phyloP scores from a whole-genome alignment of 2,888 invertebrate genomes.

The Melieria crassipennis region DNA sequence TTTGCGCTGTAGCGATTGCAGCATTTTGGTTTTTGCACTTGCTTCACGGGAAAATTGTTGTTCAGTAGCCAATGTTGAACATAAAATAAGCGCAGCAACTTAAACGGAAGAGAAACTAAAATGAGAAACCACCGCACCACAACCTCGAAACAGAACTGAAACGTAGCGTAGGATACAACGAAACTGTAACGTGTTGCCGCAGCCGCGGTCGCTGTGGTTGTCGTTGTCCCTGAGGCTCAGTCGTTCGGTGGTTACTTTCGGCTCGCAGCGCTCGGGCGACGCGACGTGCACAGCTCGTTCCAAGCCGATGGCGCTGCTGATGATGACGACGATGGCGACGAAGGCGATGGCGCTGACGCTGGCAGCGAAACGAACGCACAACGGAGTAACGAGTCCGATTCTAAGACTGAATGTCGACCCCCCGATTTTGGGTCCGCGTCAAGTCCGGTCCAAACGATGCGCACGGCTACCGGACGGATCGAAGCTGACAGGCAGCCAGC shows the following conservation, averaged over 20 bases:
- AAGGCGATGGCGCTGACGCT: not conserved
- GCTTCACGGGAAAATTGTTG: too few species aligned
- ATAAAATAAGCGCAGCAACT: constrained; percentile 41
- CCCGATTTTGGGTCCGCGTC: too few species aligned
- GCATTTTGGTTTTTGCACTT: too few species aligned
- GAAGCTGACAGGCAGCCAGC: too few species aligned
- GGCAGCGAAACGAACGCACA: too few species aligned
- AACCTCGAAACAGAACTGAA: constrained; percentile 63
- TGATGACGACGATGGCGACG: constrained; percentile 27
- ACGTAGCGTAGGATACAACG: constrained; percentile 54
- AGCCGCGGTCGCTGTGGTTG: constrained; percentile 27
- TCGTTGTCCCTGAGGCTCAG: constrained; percentile 15
- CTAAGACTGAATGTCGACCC: too few species aligned
- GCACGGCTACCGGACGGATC: not conserved
- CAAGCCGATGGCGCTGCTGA: constrained; percentile 17
- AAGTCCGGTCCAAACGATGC: not conserved
- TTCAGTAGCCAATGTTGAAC: constrained; percentile 27
- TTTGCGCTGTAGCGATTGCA: too few species aligned
- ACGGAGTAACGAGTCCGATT: too few species aligned
- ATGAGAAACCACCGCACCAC: constrained; percentile 55
- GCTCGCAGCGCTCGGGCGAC: constrained; percentile 8
- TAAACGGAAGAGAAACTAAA: constrained; percentile 40
- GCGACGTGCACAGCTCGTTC: not conserved
- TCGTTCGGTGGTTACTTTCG: constrained; percentile 9
- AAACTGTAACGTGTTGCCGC: constrained; percentile 39